These are phyloP conservation scores for Baccha elongata DNA, from an alignment of 2,888 invertebrate species.

Conservation along the genomic window DNA sequence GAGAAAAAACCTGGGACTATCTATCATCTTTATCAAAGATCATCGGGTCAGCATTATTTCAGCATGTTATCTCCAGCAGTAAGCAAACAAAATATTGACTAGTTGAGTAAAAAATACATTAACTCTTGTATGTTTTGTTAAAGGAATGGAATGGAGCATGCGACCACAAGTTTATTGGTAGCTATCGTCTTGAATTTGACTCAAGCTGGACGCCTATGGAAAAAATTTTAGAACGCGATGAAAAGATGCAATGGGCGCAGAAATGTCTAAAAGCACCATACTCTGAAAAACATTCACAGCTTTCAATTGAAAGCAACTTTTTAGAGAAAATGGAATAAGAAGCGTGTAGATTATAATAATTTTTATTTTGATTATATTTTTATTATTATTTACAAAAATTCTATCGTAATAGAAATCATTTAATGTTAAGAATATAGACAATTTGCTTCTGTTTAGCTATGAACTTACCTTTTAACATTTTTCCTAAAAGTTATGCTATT, in stretches of 20 bases:
- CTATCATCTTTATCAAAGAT: slow-evolving; percentile 88
- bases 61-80: slow-evolving; percentile 89
- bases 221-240: slow-evolving; percentile 81
- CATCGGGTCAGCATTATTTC: slow-evolving; percentile 87
- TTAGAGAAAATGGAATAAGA: slow-evolving; percentile 59
- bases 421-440: background rate
- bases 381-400: background rate
- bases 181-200: slow-evolving; percentile 87
- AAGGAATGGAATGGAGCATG: slow-evolving; percentile 88
- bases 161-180: slow-evolving; percentile 86
- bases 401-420: background rate
- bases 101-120: slow-evolving; percentile 64
- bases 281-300: slow-evolving; percentile 24
- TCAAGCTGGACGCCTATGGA: slow-evolving; percentile 87
- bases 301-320: slow-evolving; percentile 59
- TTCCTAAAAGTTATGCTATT: too few species aligned
- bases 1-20: slow-evolving; percentile 87
- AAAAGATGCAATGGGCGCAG: slow-evolving; percentile 77
- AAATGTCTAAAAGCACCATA: slow-evolving; percentile 55
- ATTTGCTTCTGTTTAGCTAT: background rate
- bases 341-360: background rate
- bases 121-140: slow-evolving; percentile 26
- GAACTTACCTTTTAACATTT: background rate
- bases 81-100: slow-evolving; percentile 68
- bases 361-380: background rate